phyloP scores from a whole-genome alignment of 2,797 vertebrate genomes.

The Amphiprion clarkii region DNA sequence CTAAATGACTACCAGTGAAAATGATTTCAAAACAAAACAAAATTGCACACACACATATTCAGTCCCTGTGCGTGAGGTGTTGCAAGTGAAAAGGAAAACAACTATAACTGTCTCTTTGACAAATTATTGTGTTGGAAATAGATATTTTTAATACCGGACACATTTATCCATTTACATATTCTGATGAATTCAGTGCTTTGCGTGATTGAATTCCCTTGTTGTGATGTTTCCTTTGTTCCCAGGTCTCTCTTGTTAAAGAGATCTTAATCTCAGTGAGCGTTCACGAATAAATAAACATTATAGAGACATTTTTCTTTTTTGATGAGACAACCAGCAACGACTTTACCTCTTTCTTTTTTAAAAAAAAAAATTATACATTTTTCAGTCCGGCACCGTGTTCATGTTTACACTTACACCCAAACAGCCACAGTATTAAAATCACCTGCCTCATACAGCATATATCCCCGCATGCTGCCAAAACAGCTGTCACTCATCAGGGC shows the following conservation, averaged over 20 bases:
- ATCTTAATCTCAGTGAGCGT: neutral
- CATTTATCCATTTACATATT: slow-evolving; percentile 5
- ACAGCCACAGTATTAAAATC: no score
- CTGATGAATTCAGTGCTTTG: neutral
- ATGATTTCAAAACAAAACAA: slow-evolving; percentile 25
- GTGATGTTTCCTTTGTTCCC: neutral
- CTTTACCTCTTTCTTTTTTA: neutral
- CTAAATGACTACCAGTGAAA: slow-evolving; percentile 37
- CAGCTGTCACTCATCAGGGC: no score
- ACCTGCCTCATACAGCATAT: no score
- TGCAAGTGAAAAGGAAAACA: neutral
- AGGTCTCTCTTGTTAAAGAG: neutral
- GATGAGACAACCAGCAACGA: neutral
- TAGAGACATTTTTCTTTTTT: neutral
- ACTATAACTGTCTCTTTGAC: slow-evolving; percentile 1
- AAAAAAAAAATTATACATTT: neutral
- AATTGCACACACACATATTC: neutral
- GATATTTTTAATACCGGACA: neutral
- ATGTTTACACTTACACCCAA: no score
- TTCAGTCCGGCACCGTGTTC: neutral
- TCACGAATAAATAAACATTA: neutral
- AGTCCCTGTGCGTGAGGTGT: slow-evolving; percentile 3
- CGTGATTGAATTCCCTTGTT: neutral
- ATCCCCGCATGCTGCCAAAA: no score
- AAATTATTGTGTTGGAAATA: slow-evolving; percentile 6